Conservation (phyloP, 2,888 invertebrate genomes). For the Entomobrya multifasciata region DNA sequence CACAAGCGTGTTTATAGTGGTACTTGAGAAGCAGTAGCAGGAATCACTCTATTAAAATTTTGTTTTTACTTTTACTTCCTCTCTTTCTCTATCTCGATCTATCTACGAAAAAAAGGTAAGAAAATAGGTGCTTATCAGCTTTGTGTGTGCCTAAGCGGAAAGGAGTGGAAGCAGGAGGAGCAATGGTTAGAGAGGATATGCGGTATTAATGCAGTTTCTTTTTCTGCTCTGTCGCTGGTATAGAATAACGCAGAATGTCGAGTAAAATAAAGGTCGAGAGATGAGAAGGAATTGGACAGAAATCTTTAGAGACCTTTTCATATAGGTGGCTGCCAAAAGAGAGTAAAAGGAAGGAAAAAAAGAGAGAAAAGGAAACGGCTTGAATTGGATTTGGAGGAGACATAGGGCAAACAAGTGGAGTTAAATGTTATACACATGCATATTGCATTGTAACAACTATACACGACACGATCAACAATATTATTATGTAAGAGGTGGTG, state of each 20-base stretch:
- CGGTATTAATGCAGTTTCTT: too few relatives aligned
- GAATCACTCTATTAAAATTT: conserved; percentile 62
- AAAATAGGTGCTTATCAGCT: conserved; percentile 14
- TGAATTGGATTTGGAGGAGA: conserved; percentile 69
- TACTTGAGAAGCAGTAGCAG: conserved; percentile 30
- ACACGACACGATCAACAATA: conserved; percentile 5
- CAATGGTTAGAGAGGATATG: neutral
- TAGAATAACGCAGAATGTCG: neutral
- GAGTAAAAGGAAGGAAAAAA: conserved; percentile 55
- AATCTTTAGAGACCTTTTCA: conserved; percentile 71
- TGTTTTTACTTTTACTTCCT: conserved; percentile 32
- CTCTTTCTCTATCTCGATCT: too few relatives aligned
- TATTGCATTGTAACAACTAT: neutral
- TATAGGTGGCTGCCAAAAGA: conserved; percentile 73
- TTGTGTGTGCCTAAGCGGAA: conserved; percentile 39
- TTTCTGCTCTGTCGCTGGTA: too few relatives aligned
- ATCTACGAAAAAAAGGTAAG: conserved; percentile 38
- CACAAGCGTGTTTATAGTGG: conserved; percentile 53
- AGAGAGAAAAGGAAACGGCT: conserved; percentile 55
- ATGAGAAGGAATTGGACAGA: conserved; percentile 72
- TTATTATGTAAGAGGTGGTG: conserved; percentile 42
- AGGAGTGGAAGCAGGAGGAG: neutral
- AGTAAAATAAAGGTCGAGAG: conserved; percentile 70
- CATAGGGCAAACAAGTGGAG: conserved; percentile 70
- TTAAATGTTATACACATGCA: conserved; percentile 63